Conservation (phyloP, 2,888 invertebrate species). For the Agrilus cyanescens region DNA sequence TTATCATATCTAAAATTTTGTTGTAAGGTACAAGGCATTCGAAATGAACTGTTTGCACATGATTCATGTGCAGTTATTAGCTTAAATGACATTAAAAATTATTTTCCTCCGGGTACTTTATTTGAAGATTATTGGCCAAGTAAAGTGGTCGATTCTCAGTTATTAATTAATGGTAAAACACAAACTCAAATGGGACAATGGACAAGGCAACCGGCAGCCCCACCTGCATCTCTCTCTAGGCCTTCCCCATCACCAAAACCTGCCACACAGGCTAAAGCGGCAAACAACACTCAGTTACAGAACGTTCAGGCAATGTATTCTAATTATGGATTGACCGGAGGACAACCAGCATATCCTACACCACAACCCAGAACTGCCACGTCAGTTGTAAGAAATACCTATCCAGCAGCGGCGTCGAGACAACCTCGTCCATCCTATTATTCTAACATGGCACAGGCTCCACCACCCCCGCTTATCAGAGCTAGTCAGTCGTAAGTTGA, state of each 20-base stretch:
- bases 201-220: conserved; percentile 66
- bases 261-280: conserved; percentile 29
- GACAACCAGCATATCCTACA: conserved; percentile 25
- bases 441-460: conserved; percentile 25
- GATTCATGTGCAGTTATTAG: conserved; percentile 86
- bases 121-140: conserved; percentile 92
- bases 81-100: conserved; percentile 79
- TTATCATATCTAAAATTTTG: conserved; percentile 86
- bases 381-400: conserved; percentile 28
- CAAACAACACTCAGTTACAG: conserved; percentile 25
- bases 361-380: conserved; percentile 25
- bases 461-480: conserved; percentile 43
- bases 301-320: conserved; percentile 26
- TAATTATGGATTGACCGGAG: conserved; percentile 23
- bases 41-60: conserved; percentile 82
- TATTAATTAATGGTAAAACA: conserved; percentile 59
- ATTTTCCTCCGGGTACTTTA: conserved; percentile 78
- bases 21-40: conserved; percentile 86
- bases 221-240: conserved; percentile 52
- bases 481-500: conserved; percentile 20
- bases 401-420: conserved; percentile 30
- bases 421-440: conserved; percentile 28
- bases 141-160: conserved; percentile 73
- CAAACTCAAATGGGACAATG: conserved; percentile 50
- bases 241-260: conserved; percentile 33